phyloP scores from a whole-genome alignment of 2,113 vertebrate species.

The Mobula birostris region DNA sequence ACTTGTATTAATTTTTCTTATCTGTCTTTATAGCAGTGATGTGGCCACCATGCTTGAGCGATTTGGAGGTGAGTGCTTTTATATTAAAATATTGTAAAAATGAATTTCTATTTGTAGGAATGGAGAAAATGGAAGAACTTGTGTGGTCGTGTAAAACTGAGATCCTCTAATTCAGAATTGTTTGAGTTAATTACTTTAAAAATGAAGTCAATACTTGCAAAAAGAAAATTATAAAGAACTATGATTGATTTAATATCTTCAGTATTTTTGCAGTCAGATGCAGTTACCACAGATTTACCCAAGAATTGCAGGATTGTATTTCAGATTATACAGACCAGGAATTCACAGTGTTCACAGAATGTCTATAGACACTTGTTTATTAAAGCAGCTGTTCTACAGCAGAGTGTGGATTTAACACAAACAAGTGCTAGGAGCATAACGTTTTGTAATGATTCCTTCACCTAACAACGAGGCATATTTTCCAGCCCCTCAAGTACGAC shows the following conservation, averaged over 20 bases:
- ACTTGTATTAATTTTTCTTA: slow-evolving; percentile 18
- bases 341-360: neutral
- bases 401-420: neutral
- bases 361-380: slow-evolving; percentile 22
- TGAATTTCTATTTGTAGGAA: neutral
- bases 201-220: neutral
- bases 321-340: neutral
- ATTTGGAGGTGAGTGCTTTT: slow-evolving; percentile 42
- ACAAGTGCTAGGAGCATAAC: neutral
- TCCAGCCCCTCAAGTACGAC: neutral
- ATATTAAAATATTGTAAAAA: neutral
- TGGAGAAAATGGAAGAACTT: neutral
- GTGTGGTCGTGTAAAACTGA: neutral
- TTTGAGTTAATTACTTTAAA: neutral
- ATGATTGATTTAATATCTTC: neutral
- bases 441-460: neutral
- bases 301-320: slow-evolving; percentile 3
- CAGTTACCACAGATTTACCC: neutral
- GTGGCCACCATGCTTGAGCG: slow-evolving; percentile 42
- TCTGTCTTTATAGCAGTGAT: slow-evolving; percentile 40
- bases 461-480: neutral
- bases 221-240: neutral
- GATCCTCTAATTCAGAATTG: neutral
- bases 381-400: slow-evolving; percentile 11
- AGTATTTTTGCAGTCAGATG: neutral